Conservation (phyloP, 2,113 vertebrate species). For the Tympanuchus pallidicinctus region DNA sequence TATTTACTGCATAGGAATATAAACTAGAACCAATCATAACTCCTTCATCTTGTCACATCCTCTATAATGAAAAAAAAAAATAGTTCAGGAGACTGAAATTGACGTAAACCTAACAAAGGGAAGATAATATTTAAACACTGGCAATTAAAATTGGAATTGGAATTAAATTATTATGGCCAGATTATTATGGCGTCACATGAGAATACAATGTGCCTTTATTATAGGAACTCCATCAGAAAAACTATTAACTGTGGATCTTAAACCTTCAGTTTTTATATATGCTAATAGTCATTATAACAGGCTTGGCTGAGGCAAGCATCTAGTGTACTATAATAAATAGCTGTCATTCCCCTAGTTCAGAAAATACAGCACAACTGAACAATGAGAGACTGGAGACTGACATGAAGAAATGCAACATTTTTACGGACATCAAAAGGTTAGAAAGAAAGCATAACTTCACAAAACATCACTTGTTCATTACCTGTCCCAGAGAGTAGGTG, state of each 20-base stretch:
- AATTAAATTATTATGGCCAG: not conserved
- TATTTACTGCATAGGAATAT: not conserved
- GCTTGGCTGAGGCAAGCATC: slow-evolving; percentile 37
- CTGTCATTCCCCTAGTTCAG: not conserved
- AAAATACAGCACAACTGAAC: slow-evolving; percentile 19
- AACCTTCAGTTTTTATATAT: not conserved
- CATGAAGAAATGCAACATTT: slow-evolving; percentile 42
- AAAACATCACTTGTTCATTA: slow-evolving; percentile 77
- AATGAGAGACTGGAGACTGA: slow-evolving; percentile 16
- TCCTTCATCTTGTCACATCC: not conserved
- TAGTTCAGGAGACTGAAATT: not conserved
- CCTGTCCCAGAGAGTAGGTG: slow-evolving; percentile 86
- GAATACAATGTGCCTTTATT: not conserved
- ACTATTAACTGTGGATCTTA: not conserved
- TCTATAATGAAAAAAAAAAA: not conserved
- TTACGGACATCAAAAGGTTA: slow-evolving; percentile 48
- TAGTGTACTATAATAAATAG: not conserved
- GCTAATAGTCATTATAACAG: not conserved
- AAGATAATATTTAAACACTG: not conserved
- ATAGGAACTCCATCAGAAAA: not conserved
- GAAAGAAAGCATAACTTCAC: slow-evolving; percentile 69
- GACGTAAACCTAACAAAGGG: not conserved
- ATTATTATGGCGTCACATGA: not conserved
- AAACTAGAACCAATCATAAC: not conserved
- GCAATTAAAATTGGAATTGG: not conserved